Evolutionary conservation across 2,888 invertebrate species (phyloP).

Genomic region (Nomada lathburiana): DNA sequence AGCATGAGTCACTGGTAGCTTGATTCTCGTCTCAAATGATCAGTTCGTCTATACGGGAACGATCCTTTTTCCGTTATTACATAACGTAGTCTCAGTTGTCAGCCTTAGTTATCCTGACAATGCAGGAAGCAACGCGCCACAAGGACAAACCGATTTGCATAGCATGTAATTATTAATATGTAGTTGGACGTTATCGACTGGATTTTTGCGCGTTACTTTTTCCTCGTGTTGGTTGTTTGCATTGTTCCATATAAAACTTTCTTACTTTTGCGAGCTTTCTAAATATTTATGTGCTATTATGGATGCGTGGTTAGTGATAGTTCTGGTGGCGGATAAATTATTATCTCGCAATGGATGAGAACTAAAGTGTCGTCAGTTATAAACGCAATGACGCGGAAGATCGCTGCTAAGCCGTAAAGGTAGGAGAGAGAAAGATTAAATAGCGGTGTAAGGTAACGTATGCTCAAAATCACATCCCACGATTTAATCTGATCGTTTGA

Average conservation of each 20-base stretch:
- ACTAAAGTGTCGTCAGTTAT: neutral
- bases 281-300: neutral
- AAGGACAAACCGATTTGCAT: slow-evolving; percentile 17
- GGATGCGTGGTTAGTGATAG: neutral
- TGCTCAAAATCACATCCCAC: slow-evolving; percentile 61
- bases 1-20: slow-evolving; percentile 45
- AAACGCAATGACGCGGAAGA: neutral
- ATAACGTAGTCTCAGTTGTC: slow-evolving; percentile 19
- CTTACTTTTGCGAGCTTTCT: neutral
- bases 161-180: neutral
- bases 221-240: neutral
- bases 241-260: neutral
- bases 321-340: neutral
- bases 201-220: neutral
- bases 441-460: slow-evolving; percentile 11
- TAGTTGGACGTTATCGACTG: neutral
- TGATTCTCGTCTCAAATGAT: slow-evolving; percentile 49
- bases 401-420: neutral
- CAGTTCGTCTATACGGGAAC: slow-evolving; percentile 27
- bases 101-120: slow-evolving; percentile 41
- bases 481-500: slow-evolving; percentile 64
- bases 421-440: slow-evolving; percentile 15
- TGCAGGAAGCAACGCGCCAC: slow-evolving; percentile 15
- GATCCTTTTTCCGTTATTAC: slow-evolving; percentile 50
- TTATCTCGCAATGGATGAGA: neutral